Percentiles rank a stretch among this genome's conserved stretches.
phyloP scores from a whole-genome alignment of 2,113 vertebrate species.

The Puntigrus tetrazona region DNA sequence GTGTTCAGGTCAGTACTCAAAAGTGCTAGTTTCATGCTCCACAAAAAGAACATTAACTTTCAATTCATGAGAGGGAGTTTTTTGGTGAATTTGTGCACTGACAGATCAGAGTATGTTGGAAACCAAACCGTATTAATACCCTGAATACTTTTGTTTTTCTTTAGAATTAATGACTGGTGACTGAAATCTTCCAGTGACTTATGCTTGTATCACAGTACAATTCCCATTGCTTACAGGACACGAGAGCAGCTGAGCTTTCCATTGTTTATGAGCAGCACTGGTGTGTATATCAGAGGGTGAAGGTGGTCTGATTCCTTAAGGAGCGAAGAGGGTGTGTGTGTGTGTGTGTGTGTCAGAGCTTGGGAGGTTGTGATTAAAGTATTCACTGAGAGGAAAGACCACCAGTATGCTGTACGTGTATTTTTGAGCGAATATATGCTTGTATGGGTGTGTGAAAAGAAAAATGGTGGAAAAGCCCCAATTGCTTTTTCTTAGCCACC shows the following conservation, averaged over 20 bases:
- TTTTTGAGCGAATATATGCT: not conserved
- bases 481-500: no score
- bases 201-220: constrained; percentile 21
- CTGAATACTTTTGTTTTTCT: constrained; percentile 35
- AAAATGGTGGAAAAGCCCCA: no score
- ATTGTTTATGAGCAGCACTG: constrained; percentile 51
- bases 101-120: constrained; percentile 9
- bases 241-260: constrained; percentile 38
- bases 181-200: constrained; percentile 29
- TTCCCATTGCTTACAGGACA: constrained; percentile 24
- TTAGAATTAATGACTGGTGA: constrained; percentile 51
- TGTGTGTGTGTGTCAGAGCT: constrained; percentile 28
- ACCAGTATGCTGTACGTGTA: constrained; percentile 31
- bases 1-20: constrained; percentile 36
- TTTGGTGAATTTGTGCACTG: constrained; percentile 7
- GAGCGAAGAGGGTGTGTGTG: constrained; percentile 23
- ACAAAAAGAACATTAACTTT: constrained; percentile 48
- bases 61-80: constrained; percentile 3
- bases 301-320: constrained; percentile 56
- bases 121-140: constrained; percentile 4
- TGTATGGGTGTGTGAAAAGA: not conserved
- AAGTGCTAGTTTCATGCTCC: constrained; percentile 38
- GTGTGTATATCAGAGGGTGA: constrained; percentile 57
- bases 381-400: constrained; percentile 37
- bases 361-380: constrained; percentile 43